Conservation (phyloP, 64 coral and sea anemone genomes). For the Pocillopora verrucosa region DNA sequence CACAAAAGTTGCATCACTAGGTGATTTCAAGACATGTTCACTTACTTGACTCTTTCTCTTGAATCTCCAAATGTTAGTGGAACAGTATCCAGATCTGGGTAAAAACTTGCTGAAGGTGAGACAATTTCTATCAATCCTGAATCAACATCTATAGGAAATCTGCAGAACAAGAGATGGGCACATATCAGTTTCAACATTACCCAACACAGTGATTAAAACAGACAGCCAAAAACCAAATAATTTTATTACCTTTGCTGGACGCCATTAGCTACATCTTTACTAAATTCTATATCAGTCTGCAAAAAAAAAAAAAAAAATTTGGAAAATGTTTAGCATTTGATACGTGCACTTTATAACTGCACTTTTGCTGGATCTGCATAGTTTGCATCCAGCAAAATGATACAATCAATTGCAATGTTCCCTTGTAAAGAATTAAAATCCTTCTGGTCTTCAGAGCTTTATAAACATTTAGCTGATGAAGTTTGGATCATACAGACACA, state of each 20-base stretch:
- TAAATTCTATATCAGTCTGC: slow-evolving; percentile 52
- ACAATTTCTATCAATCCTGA: slow-evolving; percentile 85
- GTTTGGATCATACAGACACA: too few species aligned
- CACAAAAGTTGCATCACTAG: neutral
- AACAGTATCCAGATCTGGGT: slow-evolving; percentile 81
- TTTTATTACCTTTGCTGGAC: slow-evolving; percentile 41
- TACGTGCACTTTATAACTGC: neutral
- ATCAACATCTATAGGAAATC: slow-evolving; percentile 64
- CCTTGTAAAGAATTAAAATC: too few species aligned
- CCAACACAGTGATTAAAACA: neutral
- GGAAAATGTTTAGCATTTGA: neutral
- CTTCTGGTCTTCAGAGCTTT: too few species aligned
- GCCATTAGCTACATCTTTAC: slow-evolving; percentile 34
- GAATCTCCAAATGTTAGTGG: slow-evolving; percentile 88
- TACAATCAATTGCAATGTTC: too few species aligned
- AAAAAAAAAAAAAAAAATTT: slow-evolving; percentile 1
- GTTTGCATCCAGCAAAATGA: too few species aligned
- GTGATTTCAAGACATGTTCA: neutral
- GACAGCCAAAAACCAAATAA: neutral
- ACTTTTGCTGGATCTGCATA: too few species aligned
- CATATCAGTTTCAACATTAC: neutral
- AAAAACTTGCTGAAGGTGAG: slow-evolving; percentile 71
- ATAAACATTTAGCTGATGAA: too few species aligned
- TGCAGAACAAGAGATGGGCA: neutral
- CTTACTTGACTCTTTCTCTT: slow-evolving; percentile 93